Percentiles rank a stretch among this genome's conserved stretches.
phyloP scores from a whole-genome alignment of 2,888 invertebrate species.

The Pseudococcus jackbeardsleyi region DNA sequence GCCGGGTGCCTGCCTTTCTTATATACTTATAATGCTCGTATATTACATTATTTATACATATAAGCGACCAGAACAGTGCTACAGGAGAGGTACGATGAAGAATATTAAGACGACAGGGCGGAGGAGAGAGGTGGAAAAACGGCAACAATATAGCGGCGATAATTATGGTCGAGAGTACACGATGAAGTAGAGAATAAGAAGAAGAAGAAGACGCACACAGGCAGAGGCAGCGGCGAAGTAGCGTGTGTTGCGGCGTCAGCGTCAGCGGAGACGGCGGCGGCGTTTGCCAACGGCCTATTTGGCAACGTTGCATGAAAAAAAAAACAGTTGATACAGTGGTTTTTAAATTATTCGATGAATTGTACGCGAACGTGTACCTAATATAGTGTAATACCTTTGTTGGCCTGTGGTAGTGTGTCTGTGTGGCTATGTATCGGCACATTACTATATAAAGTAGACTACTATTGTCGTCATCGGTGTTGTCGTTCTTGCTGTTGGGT shows the following conservation, averaged over 20 bases:
- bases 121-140: neutral
- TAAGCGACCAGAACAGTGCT: too few relatives aligned
- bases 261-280: neutral
- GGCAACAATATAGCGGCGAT: constrained; percentile 61
- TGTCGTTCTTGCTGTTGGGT: neutral
- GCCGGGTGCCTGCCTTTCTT: neutral
- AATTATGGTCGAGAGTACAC: constrained; percentile 57
- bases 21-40: neutral
- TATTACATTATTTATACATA: too few relatives aligned
- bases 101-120: too few relatives aligned
- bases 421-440: neutral
- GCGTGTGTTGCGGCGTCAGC: constrained; percentile 4
- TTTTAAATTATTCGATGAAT: constrained; percentile 43
- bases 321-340: constrained; percentile 62
- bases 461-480: neutral
- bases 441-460: constrained; percentile 21
- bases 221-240: constrained; percentile 9
- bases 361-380: neutral
- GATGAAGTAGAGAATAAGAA: neutral
- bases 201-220: constrained; percentile 2
- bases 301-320: constrained; percentile 57
- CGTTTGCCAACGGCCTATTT: constrained; percentile 52
- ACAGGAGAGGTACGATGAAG: too few relatives aligned
- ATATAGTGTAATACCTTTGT: constrained; percentile 1
- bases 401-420: neutral